Evolutionary conservation across 2,888 invertebrate genomes (phyloP), one percentile per base, ranked within the genome.

Genomic region (Pinctada fucata): DNA sequence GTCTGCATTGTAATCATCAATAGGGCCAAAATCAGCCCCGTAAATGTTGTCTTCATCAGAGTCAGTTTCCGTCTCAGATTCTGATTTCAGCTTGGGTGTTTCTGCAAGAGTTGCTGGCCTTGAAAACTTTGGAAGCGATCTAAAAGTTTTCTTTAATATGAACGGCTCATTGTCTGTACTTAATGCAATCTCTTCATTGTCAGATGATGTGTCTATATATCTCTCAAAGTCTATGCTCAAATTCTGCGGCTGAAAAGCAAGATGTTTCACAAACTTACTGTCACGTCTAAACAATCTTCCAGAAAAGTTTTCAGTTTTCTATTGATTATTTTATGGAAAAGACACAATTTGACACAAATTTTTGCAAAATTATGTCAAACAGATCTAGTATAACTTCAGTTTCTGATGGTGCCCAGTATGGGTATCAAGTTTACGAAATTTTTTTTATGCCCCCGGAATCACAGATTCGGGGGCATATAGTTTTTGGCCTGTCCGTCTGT

Each of bases 161-260:
- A 76, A 79, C 47, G 85, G 84, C 49, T 78, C 72, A 58, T 84
- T 81, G 47, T 86, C 86, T 79, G 86, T 83, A 74, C 79, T 76
- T 5, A 81, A 81, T 67, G 86, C 87, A 2, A 84, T 82, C 16
- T 51, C 16, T n/a, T 75, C 75, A 3, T 72, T 67, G 49, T 86
- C 87, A 2, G 83, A 82, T 2, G 86, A 86, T 74, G 85, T 85
- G 81, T 86, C 85, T 10, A 84, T 82, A 79, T 80, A 84, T 49
- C 82, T 82, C 70, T 88, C 86, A 76, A 77, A 84, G 77, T 88
- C 87, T 5, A 86, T 76, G 31, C 79, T 80, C 47, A 88, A 72
- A 71, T 84, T 82, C 4, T 79, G n/a, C 0, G 83, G 84, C 88
- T 88, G 78, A 73, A 73, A 80, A 47, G 63, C 13, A 64, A 67